A percentile compares a stretch with the other conserved stretches of the same genome.
These are phyloP conservation scores for Polypedilum vanderplanki DNA, from an alignment of 1,140 invertebrate genomes.

Conservation along the genomic window DNA sequence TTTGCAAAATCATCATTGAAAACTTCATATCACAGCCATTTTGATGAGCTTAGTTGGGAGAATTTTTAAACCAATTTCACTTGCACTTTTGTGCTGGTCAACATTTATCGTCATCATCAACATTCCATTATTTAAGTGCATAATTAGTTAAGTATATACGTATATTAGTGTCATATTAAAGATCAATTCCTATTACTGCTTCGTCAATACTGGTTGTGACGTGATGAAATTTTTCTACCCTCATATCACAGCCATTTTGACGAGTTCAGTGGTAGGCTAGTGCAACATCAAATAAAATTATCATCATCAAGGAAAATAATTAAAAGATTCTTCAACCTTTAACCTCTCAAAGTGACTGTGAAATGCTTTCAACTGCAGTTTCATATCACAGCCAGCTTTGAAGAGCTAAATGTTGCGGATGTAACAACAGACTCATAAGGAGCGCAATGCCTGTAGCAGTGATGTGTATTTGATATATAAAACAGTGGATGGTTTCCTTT, in stretches of 20 bases:
- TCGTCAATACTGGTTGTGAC: constrained; percentile 28
- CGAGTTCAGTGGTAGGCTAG: constrained; percentile 9
- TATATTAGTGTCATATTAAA: not conserved
- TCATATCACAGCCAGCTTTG: constrained; percentile 86
- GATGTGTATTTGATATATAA: not conserved
- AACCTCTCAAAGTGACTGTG: constrained; percentile 66
- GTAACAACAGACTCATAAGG: not conserved
- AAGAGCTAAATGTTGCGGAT: constrained; percentile 57
- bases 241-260: constrained; percentile 28
- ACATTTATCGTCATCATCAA: no score
- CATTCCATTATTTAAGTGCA: no score
- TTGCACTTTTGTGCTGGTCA: not conserved
- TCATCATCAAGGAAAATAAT: no score
- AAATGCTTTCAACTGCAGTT: constrained; percentile 54
- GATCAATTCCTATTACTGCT: not conserved
- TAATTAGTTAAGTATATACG: no score
- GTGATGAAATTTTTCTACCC: constrained; percentile 18
- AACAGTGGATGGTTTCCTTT: not conserved
- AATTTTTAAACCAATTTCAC: not conserved
- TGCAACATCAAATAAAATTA: not conserved
- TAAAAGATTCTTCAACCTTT: not conserved
- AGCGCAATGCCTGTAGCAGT: not conserved
- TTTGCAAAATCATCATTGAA: not conserved
- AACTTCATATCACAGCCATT: constrained; percentile 27
- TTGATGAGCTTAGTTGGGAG: constrained; percentile 26